Percentiles rank a stretch among this genome's conserved stretches.
Evolutionary conservation across 2,113 vertebrate genomes (phyloP).

Genomic region (Halcyon senegalensis): DNA sequence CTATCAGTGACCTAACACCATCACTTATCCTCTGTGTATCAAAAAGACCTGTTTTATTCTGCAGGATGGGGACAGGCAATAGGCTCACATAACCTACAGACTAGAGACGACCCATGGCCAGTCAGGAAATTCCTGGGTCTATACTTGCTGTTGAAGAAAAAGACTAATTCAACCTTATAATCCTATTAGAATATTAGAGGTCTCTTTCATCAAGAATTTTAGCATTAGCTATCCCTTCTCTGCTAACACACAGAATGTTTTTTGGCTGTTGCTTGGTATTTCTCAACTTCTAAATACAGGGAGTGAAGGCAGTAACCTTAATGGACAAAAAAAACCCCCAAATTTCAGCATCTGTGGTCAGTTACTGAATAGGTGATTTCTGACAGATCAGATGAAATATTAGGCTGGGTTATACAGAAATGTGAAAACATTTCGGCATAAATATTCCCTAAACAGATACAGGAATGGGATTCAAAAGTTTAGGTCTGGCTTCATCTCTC

Average conservation of each 20-base stretch:
- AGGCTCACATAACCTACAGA: neutral
- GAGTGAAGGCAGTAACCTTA: neutral
- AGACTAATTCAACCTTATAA: neutral
- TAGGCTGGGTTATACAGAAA: neutral
- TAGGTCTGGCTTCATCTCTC: neutral
- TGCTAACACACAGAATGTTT: neutral
- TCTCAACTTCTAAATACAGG: neutral
- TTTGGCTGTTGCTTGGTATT: neutral
- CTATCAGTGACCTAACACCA: neutral
- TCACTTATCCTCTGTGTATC: neutral
- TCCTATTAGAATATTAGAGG: neutral
- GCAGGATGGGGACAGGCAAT: neutral
- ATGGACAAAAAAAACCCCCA: fast-evolving
- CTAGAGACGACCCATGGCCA: neutral
- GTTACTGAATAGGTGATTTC: neutral
- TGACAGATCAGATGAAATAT: neutral
- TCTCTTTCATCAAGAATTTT: neutral
- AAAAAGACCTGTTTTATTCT: neutral
- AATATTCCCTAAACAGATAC: neutral
- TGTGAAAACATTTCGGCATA: neutral
- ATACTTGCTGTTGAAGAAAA: neutral
- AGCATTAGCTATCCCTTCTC: neutral
- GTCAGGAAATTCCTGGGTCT: neutral
- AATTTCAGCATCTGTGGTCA: neutral
- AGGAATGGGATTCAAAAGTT: neutral